Conservation (phyloP, 2,888 invertebrate genomes). For the Eupithecia abbreviata region DNA sequence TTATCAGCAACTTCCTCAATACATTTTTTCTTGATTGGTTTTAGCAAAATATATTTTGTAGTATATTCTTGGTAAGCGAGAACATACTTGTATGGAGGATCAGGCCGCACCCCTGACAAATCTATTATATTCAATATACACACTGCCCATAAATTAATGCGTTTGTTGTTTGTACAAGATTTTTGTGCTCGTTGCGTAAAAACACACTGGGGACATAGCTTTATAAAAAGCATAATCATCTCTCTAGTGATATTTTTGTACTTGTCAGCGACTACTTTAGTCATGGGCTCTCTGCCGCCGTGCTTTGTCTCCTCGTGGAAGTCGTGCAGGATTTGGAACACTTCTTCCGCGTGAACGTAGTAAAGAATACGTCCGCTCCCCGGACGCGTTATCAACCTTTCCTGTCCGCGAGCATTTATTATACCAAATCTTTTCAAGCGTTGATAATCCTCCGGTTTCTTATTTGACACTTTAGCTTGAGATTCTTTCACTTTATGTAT, state of each 20-base stretch:
- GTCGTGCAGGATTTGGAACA: slow-evolving; percentile 6
- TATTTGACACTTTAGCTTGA: not conserved
- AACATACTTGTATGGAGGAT: not conserved
- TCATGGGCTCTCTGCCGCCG: slow-evolving; percentile 7
- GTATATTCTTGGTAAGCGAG: slow-evolving; percentile 5
- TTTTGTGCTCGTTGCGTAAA: not conserved
- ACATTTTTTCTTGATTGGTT: not conserved
- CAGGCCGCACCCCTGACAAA: not conserved
- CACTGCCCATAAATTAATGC: not conserved
- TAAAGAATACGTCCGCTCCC: not conserved
- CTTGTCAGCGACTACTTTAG: not conserved
- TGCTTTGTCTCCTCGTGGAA: slow-evolving; percentile 1
- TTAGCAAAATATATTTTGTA: slow-evolving; percentile 12
- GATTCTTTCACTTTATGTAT: not conserved
- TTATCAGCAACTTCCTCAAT: slow-evolving; percentile 9
- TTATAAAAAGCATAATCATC: slow-evolving; percentile 14
- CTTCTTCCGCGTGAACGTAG: slow-evolving; percentile 8
- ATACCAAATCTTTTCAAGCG: slow-evolving; percentile 8
- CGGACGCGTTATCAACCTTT: slow-evolving; percentile 6
- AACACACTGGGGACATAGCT: not conserved
- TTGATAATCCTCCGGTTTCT: slow-evolving; percentile 9
- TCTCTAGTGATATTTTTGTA: slow-evolving; percentile 16
- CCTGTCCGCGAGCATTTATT: not conserved
- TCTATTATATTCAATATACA: slow-evolving; percentile 1
- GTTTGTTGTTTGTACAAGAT: not conserved